phyloP scores from a whole-genome alignment of 2,888 invertebrate species.

The Trissoscelio sp. region DNA sequence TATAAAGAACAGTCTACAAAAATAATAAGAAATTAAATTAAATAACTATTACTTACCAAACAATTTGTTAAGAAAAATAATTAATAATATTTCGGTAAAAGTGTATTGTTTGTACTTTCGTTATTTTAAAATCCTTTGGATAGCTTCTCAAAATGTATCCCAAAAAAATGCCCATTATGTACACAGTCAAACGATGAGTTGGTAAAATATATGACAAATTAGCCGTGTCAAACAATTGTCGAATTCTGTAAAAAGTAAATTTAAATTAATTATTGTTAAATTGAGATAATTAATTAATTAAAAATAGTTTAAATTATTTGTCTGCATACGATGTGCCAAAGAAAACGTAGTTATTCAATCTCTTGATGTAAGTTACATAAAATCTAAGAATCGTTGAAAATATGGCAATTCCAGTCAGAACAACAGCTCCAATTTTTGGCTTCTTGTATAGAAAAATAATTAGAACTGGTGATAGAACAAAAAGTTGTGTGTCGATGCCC shows the following conservation, averaged over 20 bases:
- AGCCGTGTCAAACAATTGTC: constrained; percentile 88
- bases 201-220: constrained; percentile 89
- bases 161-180: constrained; percentile 87
- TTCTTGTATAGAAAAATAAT: constrained; percentile 86
- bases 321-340: constrained; percentile 88
- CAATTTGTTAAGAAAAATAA: not conserved
- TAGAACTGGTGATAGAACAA: constrained; percentile 86
- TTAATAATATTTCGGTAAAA: too few species aligned
- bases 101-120: constrained; percentile 81
- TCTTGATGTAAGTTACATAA: constrained; percentile 86
- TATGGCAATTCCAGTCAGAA: constrained; percentile 84
- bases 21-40: not conserved
- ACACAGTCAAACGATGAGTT: constrained; percentile 87
- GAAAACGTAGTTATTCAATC: constrained; percentile 87
- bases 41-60: constrained; percentile 2
- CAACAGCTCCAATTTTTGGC: constrained; percentile 84
- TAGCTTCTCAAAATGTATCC: constrained; percentile 86
- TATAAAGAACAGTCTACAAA: constrained; percentile 83
- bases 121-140: constrained; percentile 82
- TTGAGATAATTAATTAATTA: too few species aligned
- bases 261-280: constrained; percentile 10
- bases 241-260: constrained; percentile 84
- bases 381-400: constrained; percentile 87
- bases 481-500: constrained; percentile 89
- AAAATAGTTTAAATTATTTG: not conserved